These are phyloP conservation scores for Spodoptera picta DNA, from an alignment of 2,888 invertebrate species.

Conservation along the genomic window DNA sequence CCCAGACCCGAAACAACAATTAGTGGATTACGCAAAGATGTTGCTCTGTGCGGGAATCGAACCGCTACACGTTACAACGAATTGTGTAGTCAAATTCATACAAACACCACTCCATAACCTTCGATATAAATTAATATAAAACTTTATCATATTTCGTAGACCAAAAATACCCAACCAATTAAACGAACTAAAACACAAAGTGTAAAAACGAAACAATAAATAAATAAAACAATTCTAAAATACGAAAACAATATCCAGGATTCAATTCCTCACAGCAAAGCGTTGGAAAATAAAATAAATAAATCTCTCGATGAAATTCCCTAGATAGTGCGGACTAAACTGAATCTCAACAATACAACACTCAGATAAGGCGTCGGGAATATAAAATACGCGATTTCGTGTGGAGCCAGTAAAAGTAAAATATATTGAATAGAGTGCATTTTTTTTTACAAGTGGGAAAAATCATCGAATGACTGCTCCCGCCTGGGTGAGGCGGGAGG, in stretches of 20 bases:
- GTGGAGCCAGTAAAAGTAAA: constrained; percentile 26
- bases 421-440: no score
- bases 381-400: constrained; percentile 45
- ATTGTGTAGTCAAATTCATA: no score
- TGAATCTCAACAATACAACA: constrained; percentile 54
- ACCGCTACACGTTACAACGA: no score
- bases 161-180: background rate
- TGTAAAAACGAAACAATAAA: no score
- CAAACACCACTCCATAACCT: no score
- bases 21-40: no score
- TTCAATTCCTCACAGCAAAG: constrained; percentile 3
- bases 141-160: background rate
- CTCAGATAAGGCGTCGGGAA: constrained; percentile 43
- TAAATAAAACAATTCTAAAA: background rate
- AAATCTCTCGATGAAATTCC: constrained; percentile 28
- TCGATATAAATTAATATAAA: no score
- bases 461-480: no score
- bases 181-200: background rate
- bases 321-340: constrained; percentile 50
- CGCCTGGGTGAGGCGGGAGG: no score
- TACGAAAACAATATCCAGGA: background rate
- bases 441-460: no score
- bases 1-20: no score
- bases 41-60: no score
- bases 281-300: constrained; percentile 33